These are phyloP conservation scores for Hemaris fuciformis DNA, from an alignment of 2,888 invertebrate genomes.

Conservation along the genomic window DNA sequence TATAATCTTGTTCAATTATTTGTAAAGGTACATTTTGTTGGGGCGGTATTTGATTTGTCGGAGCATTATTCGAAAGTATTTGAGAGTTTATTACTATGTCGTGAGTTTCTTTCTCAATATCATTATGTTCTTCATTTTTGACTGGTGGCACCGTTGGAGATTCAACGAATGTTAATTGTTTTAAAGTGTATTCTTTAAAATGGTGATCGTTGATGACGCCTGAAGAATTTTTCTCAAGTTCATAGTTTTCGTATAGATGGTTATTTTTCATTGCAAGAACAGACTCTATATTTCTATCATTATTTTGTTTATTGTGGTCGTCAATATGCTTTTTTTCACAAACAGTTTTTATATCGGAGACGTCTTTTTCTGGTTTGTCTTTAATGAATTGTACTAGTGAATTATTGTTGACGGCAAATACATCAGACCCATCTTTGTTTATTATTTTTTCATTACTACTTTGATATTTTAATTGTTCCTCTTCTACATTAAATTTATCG, in stretches of 20 bases:
- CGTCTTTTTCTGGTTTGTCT: constrained; percentile 42
- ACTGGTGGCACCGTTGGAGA: too few species aligned
- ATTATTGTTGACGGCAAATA: not conserved
- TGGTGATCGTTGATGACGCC: not conserved
- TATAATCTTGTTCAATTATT: not conserved
- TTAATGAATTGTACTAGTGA: constrained; percentile 19
- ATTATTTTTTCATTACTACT: not conserved
- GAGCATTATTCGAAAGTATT: not conserved
- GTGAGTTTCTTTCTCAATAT: not conserved
- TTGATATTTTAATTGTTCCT: not conserved
- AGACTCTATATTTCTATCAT: not conserved
- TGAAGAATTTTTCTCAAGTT: not conserved
- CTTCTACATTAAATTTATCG: not conserved
- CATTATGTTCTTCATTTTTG: not conserved
- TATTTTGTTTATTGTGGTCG: constrained; percentile 16
- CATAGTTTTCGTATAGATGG: not conserved
- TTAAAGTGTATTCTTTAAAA: not conserved
- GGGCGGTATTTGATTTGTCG: too few species aligned
- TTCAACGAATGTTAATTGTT: not conserved
- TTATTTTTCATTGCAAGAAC: not conserved
- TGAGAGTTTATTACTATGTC: not conserved
- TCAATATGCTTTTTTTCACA: not conserved
- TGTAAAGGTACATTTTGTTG: not conserved
- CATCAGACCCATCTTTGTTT: not conserved
- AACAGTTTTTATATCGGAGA: constrained; percentile 20